These are phyloP conservation scores for Heliconius ethilla DNA, from an alignment of 2,888 invertebrate genomes.

Conservation along the genomic window DNA sequence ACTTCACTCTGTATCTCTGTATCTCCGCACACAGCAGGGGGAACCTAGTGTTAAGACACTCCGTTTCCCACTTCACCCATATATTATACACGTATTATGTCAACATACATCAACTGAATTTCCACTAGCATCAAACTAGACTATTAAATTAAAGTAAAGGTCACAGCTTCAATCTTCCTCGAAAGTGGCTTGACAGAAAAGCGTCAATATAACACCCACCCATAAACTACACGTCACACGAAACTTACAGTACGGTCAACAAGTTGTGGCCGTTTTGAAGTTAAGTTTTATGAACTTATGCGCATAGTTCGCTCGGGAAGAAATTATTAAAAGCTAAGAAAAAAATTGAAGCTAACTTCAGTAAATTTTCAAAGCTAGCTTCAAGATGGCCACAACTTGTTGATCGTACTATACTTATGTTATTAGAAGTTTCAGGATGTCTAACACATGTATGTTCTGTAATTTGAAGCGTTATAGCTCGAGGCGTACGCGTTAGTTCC, in stretches of 20 bases:
- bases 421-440: conserved; percentile 36
- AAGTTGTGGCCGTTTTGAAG: too few species aligned
- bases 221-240: conserved; percentile 6
- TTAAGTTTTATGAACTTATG: too few species aligned
- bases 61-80: too few species aligned
- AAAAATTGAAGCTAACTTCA: too few species aligned
- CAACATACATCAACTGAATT: not conserved
- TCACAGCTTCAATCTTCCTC: not conserved
- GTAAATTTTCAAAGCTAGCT: too few species aligned
- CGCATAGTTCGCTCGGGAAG: too few species aligned
- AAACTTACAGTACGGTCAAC: conserved; percentile 1
- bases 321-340: too few species aligned
- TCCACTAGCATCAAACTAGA: not conserved
- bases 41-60: too few species aligned
- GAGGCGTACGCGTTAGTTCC: conserved; percentile 1
- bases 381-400: too few species aligned
- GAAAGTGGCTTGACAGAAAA: conserved; percentile 5
- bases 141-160: not conserved
- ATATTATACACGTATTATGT: not conserved
- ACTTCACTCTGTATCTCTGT: too few species aligned
- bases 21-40: too few species aligned
- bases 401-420: conserved; percentile 18
- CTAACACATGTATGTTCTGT: conserved; percentile 27
- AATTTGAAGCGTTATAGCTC: conserved; percentile 17
- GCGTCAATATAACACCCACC: conserved; percentile 15